phyloP scores from a whole-genome alignment of 1,140 invertebrate species.

The Steinernema feltiae region DNA sequence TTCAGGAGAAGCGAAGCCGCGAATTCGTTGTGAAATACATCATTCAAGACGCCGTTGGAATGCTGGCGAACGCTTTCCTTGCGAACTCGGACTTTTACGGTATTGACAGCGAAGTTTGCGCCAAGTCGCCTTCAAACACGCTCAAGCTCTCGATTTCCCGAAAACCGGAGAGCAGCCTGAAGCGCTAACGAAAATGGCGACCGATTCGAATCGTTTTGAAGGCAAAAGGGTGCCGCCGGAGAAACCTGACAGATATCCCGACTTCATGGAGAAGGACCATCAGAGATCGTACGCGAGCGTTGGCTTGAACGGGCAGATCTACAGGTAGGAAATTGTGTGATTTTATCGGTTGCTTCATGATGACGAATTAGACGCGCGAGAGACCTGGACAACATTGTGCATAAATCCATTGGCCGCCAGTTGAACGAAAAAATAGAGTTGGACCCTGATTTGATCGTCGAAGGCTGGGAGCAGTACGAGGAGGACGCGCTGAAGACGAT shows the following conservation, averaged over 20 bases:
- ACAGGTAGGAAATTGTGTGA: constrained; percentile 16
- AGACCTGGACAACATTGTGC: constrained; percentile 18
- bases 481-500: not conserved
- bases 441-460: constrained; percentile 7
- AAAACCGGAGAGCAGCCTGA: constrained; percentile 44
- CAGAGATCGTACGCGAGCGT: not conserved
- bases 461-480: constrained; percentile 27
- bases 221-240: constrained; percentile 18
- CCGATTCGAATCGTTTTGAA: not conserved
- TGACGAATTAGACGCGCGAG: constrained; percentile 11
- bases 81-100: constrained; percentile 38
- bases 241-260: constrained; percentile 23
- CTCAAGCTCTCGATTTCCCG: constrained; percentile 49
- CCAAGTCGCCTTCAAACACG: constrained; percentile 45
- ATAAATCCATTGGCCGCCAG: constrained; percentile 2
- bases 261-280: constrained; percentile 27
- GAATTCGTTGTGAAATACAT: constrained; percentile 45
- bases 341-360: constrained; percentile 4
- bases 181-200: constrained; percentile 17
- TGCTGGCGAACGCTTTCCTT: constrained; percentile 41
- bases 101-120: constrained; percentile 32
- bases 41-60: constrained; percentile 43
- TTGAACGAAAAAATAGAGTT: constrained; percentile 9
- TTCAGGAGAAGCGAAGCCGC: constrained; percentile 37
- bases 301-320: constrained; percentile 22